Base-by-base conservation (phyloP, 1,140 invertebrate species). In the Ceratosolen fusciceps region DNA sequence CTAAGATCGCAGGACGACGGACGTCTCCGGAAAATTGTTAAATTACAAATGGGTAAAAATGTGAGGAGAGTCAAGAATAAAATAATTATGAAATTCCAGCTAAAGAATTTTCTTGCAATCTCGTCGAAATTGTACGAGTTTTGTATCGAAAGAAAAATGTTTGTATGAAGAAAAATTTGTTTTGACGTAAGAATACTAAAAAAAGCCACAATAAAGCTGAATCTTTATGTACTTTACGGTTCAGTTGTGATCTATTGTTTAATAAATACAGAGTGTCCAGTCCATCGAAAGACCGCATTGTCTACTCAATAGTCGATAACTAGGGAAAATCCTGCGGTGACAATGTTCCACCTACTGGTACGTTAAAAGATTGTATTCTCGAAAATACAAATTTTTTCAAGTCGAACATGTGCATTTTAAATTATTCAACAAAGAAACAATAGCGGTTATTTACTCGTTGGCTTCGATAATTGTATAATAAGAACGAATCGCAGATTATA, bases 131-230 rank as follows among this genome's bases (percentile, higher is more conserved):
- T n/a, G n/a, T n/a, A n/a, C n/a, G n/a, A n/a, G n/a, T n/a, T n/a
- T n/a, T n/a, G n/a, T n/a, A n/a, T n/a, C n/a, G n/a, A n/a, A n/a
- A n/a, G n/a, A 12, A 75, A 49, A 65, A 34, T 31, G 54, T 71
- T 77, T 71, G 34, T 52, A 65, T 54, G 43, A 37, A 70, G 76
- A 10, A 24, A 77, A 77, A 71, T 56, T 52, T 77, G 54, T 77
- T 78, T 78, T 78, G 56, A 78, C 77, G 43, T 34, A 52, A 39
- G 77, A 47, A 21, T 29, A 24, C 37, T 43, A 14, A 34, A 24
- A 70, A 71, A 70, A 26, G n/a, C 75, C 39, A 43, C 39, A 43
- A 43, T 43, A 5, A 5, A 43, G 5, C 39, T 12, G 39, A 12
- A 43, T 43, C 12, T 12, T 43, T 43, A 43, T 21, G 8, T 67